Percentiles rank a stretch among this genome's conserved stretches.
Conservation (phyloP, 1,140 invertebrate species). For the Caenorhabditis inopinata region DNA sequence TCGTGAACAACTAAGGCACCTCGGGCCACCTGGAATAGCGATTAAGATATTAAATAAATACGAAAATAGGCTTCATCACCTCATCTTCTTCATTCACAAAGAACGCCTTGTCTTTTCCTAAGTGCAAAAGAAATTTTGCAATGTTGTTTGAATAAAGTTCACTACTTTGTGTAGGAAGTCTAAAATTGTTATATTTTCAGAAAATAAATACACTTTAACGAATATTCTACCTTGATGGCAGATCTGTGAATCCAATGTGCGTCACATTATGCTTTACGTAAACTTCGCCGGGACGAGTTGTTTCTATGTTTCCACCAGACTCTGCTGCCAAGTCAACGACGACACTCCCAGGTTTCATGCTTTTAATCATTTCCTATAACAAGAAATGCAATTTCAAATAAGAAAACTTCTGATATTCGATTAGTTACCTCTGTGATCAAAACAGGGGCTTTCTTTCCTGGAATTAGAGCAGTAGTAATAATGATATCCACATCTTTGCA, state of each 20-base stretch:
- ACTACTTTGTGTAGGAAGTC: constrained; percentile 81
- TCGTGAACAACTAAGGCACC: constrained; percentile 78
- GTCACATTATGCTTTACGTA: constrained; percentile 77
- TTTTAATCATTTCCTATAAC: constrained; percentile 76
- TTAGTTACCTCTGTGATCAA: constrained; percentile 77
- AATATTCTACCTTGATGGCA: constrained; percentile 73
- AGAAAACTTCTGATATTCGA: too few species aligned
- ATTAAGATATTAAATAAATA: not conserved
- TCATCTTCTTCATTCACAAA: constrained; percentile 49
- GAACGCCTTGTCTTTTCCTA: constrained; percentile 69
- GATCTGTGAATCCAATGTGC: constrained; percentile 80
- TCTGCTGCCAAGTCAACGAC: constrained; percentile 86
- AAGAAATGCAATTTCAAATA: too few species aligned
- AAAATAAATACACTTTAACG: too few species aligned
- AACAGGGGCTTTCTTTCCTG: constrained; percentile 81
- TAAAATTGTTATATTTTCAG: too few species aligned
- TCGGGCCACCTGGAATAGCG: constrained; percentile 74
- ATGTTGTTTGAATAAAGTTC: constrained; percentile 87
- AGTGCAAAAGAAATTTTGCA: constrained; percentile 80
- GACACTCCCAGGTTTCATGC: constrained; percentile 85
- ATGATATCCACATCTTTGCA: constrained; percentile 78
- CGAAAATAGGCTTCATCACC: not conserved
- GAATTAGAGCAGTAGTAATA: constrained; percentile 83
- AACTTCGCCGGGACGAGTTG: constrained; percentile 78
- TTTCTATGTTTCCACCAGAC: constrained; percentile 83